These are phyloP conservation scores for Dysdera silvatica DNA, from an alignment of 1,140 invertebrate genomes.

Conservation along the genomic window DNA sequence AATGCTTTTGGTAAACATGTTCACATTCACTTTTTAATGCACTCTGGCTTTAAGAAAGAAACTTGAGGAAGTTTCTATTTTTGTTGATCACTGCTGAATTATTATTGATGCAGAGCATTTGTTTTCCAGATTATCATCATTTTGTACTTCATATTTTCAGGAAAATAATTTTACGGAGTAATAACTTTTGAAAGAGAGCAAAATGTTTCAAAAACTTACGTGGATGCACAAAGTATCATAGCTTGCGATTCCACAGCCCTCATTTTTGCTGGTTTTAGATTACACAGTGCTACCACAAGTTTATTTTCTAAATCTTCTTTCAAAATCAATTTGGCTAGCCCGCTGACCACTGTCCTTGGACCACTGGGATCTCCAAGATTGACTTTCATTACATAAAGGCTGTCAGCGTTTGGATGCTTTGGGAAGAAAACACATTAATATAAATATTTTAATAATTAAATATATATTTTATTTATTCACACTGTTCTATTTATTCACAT, in stretches of 20 bases:
- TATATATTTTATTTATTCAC: neutral
- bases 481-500: too few species aligned
- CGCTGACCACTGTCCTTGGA: slow-evolving; percentile 68
- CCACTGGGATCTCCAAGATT: slow-evolving; percentile 52
- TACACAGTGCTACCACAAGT: slow-evolving; percentile 81
- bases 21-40: too few species aligned
- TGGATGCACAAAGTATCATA: slow-evolving; percentile 85
- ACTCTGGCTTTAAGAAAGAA: too few species aligned
- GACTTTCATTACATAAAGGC: slow-evolving; percentile 88
- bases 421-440: neutral
- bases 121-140: too few species aligned
- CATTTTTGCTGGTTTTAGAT: slow-evolving; percentile 89
- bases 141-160: too few species aligned
- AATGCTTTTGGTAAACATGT: too few species aligned
- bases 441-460: neutral
- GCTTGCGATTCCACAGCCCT: slow-evolving; percentile 65
- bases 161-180: neutral
- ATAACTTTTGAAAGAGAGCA: neutral
- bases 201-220: slow-evolving; percentile 47
- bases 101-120: too few species aligned
- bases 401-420: slow-evolving; percentile 87
- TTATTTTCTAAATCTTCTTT: slow-evolving; percentile 77
- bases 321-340: slow-evolving; percentile 80
- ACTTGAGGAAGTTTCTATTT: too few species aligned
- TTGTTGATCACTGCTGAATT: too few species aligned